A percentile compares a stretch with the other conserved stretches of the same genome.
phyloP scores from a whole-genome alignment of 2,797 vertebrate genomes.

The Neomorphus geoffroyi region DNA sequence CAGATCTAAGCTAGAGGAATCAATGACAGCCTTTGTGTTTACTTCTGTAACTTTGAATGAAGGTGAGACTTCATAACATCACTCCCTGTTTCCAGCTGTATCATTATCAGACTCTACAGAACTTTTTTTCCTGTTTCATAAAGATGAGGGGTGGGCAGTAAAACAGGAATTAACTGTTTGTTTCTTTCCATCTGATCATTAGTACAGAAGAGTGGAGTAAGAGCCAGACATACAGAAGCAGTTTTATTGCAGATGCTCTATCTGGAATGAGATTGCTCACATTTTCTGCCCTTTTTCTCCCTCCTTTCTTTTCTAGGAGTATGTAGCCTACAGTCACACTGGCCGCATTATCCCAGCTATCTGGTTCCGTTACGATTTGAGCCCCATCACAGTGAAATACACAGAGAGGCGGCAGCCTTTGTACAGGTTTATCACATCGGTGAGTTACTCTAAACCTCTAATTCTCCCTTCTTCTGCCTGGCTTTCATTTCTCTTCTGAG shows the following conservation, averaged over 20 bases:
- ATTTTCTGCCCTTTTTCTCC: neutral
- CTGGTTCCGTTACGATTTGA: constrained; percentile 98
- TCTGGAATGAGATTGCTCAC: neutral
- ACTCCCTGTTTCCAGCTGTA: neutral
- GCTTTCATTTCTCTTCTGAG: neutral
- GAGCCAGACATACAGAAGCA: neutral
- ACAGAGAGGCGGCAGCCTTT: constrained; percentile 94
- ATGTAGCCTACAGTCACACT: constrained; percentile 97
- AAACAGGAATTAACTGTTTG: neutral
- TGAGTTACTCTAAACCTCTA: constrained; percentile 74
- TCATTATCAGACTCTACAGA: neutral
- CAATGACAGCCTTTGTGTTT: neutral
- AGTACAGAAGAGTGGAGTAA: neutral
- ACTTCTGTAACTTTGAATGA: neutral
- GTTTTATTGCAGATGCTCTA: neutral
- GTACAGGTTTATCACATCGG: constrained; percentile 97
- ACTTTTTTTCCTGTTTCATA: neutral
- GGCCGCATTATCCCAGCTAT: constrained; percentile 98
- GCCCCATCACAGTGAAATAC: constrained; percentile 99
- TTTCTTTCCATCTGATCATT: neutral
- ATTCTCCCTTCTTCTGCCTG: neutral
- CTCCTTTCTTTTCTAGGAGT: constrained; percentile 80
- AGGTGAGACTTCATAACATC: neutral
- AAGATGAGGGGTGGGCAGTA: neutral
- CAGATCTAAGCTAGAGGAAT: neutral